Base-by-base conservation (phyloP, 2,797 vertebrate genomes). In the Cygnus olor region DNA sequence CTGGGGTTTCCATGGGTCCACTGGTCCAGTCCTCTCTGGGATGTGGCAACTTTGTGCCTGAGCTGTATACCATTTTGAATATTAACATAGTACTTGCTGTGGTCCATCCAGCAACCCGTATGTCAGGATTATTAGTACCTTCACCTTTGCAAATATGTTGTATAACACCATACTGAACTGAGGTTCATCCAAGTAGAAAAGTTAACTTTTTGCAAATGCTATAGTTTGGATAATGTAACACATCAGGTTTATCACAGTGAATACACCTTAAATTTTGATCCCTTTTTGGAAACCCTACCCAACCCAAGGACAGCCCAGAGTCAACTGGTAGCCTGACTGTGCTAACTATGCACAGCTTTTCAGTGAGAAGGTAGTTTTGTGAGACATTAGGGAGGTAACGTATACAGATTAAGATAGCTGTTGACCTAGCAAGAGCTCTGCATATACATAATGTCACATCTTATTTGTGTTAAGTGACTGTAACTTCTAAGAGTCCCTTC, bases 31-130 rank as follows among this genome's bases (percentile, higher is more conserved):
- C 5, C 2, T 40, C 36, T 82, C 4, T 6, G 27, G 16, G 8
- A 20, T 44, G 18, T 10, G 32, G 6, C 11, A 44, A 2, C 11
- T 68, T 74, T 14, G 11, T 36, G 0, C 0, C 24, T 13, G 4
- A 85, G 14, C 17, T 58, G 6, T 66, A 68, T 66, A 64, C 27
- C 13, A 4, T 40, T 89, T 71, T 76, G 28, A 64, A 49, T 12
- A 42, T 8, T 44, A 87, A 3, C 30, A 9, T 25, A 49, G 3
- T 34, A 7, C 9, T 6, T 14, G 19, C 38, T 45, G 9, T 9
- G 5, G 19, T 80, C 40, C 28, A 71, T 22, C 9, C 58, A 63
- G 10, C 17, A 71, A 28, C 7, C 7, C 42, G 10, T 25, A 49
- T 22, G 0, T 8, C 69, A 11, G 44, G 24, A n/a, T 58, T 72